Conservation (phyloP, 2,797 vertebrate genomes). For the Moxostoma hubbsi region DNA sequence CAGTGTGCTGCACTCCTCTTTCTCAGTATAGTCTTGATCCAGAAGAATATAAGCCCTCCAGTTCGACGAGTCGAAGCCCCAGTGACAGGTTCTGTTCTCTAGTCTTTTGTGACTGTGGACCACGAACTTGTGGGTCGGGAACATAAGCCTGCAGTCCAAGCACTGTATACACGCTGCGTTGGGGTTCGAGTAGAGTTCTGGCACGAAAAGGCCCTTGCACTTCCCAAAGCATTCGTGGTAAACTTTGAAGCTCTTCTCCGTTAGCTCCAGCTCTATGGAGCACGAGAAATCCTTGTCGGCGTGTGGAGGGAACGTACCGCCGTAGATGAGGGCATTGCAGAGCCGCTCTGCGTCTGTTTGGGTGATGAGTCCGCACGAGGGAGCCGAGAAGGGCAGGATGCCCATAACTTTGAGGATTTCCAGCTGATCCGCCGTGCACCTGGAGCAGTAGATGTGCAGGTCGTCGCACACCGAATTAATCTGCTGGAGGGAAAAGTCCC, state of each 20-base stretch:
- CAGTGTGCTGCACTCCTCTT: conserved; percentile 86
- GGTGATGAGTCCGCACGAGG: conserved; percentile 94
- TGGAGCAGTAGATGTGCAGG: conserved; percentile 95
- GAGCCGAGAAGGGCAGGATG: conserved; percentile 94
- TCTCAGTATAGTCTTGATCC: conserved; percentile 90
- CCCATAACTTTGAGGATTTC: conserved; percentile 96
- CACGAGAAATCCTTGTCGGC: conserved; percentile 79
- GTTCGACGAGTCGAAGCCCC: conserved; percentile 97
- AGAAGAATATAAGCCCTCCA: conserved; percentile 96
- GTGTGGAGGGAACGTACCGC: conserved; percentile 79
- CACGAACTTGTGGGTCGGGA: conserved; percentile 93
- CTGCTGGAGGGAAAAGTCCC: conserved; percentile 95
- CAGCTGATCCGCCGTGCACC: conserved; percentile 95
- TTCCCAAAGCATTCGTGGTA: conserved; percentile 96
- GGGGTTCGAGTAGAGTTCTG: conserved; percentile 89
- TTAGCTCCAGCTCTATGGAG: conserved; percentile 84
- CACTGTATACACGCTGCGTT: conserved; percentile 93
- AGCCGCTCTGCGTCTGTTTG: conserved; percentile 96
- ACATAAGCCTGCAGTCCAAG: conserved; percentile 94
- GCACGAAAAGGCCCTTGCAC: conserved; percentile 92
- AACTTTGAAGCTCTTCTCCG: conserved; percentile 92
- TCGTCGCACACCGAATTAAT: conserved; percentile 97
- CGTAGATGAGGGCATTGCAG: conserved; percentile 93
- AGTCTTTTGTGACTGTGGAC: conserved; percentile 95
- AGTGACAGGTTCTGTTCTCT: conserved; percentile 97